These are phyloP conservation scores for Microtus pennsylvanicus DNA, from an alignment of 2,113 vertebrate species.

Conservation along the genomic window DNA sequence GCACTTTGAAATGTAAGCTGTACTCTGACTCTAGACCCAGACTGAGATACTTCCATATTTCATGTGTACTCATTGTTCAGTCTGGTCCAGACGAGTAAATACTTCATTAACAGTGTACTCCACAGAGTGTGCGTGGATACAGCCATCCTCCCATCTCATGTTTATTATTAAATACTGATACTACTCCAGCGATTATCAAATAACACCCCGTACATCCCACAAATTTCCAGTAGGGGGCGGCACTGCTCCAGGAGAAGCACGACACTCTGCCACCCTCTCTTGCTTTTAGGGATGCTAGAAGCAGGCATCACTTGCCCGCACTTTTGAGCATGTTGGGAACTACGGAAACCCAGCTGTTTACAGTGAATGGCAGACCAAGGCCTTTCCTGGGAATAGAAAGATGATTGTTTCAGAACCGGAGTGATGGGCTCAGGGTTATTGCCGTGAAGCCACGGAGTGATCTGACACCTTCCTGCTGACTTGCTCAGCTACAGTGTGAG, in stretches of 20 bases:
- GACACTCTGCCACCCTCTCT: background rate
- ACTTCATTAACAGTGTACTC: background rate
- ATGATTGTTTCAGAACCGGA: background rate
- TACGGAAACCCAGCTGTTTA: background rate
- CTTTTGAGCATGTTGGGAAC: background rate
- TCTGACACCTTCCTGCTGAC: background rate
- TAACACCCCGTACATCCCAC: background rate
- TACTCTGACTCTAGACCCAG: background rate
- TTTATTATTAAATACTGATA: background rate
- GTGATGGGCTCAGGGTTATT: background rate
- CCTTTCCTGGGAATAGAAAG: background rate
- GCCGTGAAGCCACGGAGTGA: background rate
- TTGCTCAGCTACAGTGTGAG: background rate
- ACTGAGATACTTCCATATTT: background rate
- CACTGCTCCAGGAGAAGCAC: background rate
- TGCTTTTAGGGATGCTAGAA: background rate
- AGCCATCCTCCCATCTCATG: rapidly evolving
- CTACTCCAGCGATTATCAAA: background rate
- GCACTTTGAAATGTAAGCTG: background rate
- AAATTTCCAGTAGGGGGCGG: background rate
- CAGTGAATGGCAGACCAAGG: background rate
- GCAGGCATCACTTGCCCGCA: background rate
- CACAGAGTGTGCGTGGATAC: background rate
- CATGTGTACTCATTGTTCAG: background rate
- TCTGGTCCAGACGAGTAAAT: background rate